Conservation (phyloP, 2,113 vertebrate species). For the Heterotilapia buettikoferi region DNA sequence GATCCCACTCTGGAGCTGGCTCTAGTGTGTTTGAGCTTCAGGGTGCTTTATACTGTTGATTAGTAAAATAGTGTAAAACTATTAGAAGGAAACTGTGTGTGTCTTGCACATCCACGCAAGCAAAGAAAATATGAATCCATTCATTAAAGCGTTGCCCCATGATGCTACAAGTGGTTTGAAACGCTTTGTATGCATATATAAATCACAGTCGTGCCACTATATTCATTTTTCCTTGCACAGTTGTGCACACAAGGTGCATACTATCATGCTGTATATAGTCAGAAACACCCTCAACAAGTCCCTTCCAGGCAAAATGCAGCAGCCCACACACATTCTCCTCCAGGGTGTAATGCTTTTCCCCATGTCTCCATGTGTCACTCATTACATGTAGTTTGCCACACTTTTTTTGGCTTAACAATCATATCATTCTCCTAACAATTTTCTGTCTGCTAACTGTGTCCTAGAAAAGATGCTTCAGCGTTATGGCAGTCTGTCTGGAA, state of each 20-base stretch:
- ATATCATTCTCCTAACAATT: constrained; percentile 14
- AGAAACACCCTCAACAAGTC: constrained; percentile 8
- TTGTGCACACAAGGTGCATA: neutral
- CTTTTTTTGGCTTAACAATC: neutral
- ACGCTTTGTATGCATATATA: neutral
- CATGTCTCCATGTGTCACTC: constrained; percentile 40
- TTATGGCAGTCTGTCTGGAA: constrained; percentile 84
- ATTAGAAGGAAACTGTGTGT: neutral
- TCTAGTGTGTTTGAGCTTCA: neutral
- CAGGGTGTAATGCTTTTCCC: constrained; percentile 6
- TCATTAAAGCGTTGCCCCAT: neutral
- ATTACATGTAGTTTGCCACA: constrained; percentile 4
- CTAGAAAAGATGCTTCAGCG: constrained; percentile 83
- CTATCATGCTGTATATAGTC: neutral
- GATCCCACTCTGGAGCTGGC: neutral
- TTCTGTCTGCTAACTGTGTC: constrained; percentile 14
- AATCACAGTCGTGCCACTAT: neutral
- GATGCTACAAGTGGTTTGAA: neutral
- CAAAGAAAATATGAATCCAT: neutral
- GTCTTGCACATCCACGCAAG: neutral
- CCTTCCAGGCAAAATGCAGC: constrained; percentile 11
- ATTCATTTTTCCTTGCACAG: neutral
- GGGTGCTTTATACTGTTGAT: neutral
- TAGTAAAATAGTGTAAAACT: neutral
- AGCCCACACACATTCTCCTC: constrained; percentile 24